A percentile compares a stretch with the other conserved stretches of the same genome.
These are phyloP conservation scores for Agrotis segetum DNA, from an alignment of 2,888 invertebrate genomes.

Conservation along the genomic window DNA sequence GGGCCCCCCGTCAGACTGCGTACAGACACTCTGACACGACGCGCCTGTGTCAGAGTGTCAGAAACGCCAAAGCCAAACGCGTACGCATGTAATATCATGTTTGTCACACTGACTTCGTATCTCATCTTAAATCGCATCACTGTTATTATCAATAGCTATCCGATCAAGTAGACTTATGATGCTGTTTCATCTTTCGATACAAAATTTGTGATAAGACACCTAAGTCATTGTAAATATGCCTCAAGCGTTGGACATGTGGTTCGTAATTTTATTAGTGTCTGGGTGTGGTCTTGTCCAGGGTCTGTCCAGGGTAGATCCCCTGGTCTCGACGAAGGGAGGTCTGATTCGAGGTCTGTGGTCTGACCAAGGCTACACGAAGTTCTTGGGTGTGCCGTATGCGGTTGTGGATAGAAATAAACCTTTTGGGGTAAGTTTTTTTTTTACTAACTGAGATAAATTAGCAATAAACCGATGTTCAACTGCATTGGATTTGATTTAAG, in stretches of 20 bases:
- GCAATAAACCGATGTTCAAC: background rate
- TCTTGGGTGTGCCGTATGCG: slow-evolving; percentile 69
- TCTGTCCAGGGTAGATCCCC: slow-evolving; percentile 57
- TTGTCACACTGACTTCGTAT: too few relatives aligned
- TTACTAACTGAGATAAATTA: background rate
- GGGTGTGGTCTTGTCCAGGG: slow-evolving; percentile 30
- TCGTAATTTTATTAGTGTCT: slow-evolving; percentile 8
- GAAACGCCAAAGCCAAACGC: too few relatives aligned
- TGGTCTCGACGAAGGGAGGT: slow-evolving; percentile 59
- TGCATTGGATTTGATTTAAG: background rate
- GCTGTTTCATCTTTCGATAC: slow-evolving; percentile 13
- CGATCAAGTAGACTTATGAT: slow-evolving; percentile 2
- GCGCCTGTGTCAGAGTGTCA: too few relatives aligned
- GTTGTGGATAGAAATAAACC: slow-evolving; percentile 58
- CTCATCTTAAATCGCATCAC: background rate
- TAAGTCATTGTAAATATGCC: background rate
- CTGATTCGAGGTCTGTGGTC: slow-evolving; percentile 60
- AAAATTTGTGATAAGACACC: background rate
- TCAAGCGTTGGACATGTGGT: slow-evolving; percentile 16
- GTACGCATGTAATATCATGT: too few relatives aligned
- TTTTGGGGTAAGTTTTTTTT: slow-evolving; percentile 60
- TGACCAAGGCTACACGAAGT: slow-evolving; percentile 60
- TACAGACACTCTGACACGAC: too few relatives aligned
- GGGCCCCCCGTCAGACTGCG: too few relatives aligned
- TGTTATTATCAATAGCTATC: background rate